Base-by-base conservation (phyloP, 2,113 vertebrate species). In the Neodontobutis hainanensis region DNA sequence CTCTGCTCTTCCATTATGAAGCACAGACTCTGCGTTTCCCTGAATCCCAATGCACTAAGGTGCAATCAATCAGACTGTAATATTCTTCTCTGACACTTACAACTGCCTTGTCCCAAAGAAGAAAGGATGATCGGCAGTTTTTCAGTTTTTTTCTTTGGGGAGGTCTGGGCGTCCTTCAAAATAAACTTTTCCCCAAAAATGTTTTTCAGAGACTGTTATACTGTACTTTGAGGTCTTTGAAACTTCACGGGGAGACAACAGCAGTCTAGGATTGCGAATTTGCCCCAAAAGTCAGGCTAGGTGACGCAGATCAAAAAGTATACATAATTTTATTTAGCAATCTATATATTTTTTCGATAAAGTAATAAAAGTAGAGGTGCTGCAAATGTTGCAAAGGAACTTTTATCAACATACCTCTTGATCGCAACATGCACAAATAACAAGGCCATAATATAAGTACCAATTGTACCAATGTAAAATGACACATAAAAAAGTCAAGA, bases 31-130 rank as follows among this genome's bases (percentile, higher is more conserved):
- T 77, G 59, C 19, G 19, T 27, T 12, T 35, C 52, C 19, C 61
- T 9, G 68, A 67, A 51, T 80, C 78, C 57, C 8, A 12, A 48
- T 49, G 59, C 70, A 49, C 64, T 46, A 50, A 57, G 43, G 68
- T 50, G 44, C 52, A 60, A 85, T 83, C 79, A 66, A 74, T 84
- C 82, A 75, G 51, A 65, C 67, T 58, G 36, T 73, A 80, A 82
- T 81, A 56, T 67, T 66, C 79, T 57, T 61, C 16, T 34, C 68
- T 38, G 81, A 80, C 78, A 73, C 60, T 61, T 51, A 78, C 53
- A 81, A 64, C 63, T 38, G 19, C 48, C 45, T 44, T 16, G 61
- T 68, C 53, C 68, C 2, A 44, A 16, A 12, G 57, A 81, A 57
- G 42, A 72, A 71, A 67, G 48, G 50, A 64, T 68, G 78, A 77